Percentiles rank a stretch among this genome's conserved stretches.
Conservation (phyloP, 2,888 invertebrate genomes). For the Pachliopta kotzebuea region DNA sequence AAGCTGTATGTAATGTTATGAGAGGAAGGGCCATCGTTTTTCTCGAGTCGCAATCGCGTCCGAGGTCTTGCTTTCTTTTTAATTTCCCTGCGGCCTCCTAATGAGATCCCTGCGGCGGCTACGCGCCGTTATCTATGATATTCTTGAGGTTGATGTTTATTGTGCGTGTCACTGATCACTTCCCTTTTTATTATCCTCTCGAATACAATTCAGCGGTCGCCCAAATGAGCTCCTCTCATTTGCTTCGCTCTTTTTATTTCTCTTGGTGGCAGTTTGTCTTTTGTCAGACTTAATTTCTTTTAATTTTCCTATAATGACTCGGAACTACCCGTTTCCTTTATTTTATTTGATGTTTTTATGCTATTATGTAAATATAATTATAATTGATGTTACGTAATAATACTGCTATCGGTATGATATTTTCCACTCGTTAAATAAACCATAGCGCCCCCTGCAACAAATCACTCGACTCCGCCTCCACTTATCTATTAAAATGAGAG, state of each 20-base stretch:
- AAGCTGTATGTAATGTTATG: constrained; percentile 80
- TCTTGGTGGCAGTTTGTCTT: constrained; percentile 77
- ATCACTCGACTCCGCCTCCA: constrained; percentile 72
- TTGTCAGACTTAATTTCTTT: constrained; percentile 71
- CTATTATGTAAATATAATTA: background rate
- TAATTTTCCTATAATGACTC: constrained; percentile 33
- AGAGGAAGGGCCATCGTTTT: constrained; percentile 74
- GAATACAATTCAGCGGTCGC: constrained; percentile 78
- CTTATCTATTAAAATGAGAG: constrained; percentile 80
- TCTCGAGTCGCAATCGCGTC: constrained; percentile 76
- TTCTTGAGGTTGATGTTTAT: constrained; percentile 81
- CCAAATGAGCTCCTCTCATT: constrained; percentile 78
- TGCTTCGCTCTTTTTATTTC: constrained; percentile 78
- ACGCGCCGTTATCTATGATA: constrained; percentile 79
- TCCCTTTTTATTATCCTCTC: constrained; percentile 80
- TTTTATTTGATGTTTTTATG: background rate
- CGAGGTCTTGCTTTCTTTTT: constrained; percentile 80
- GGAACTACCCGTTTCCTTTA: background rate
- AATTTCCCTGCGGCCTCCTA: constrained; percentile 81
- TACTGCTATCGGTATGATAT: background rate
- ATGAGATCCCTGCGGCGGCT: constrained; percentile 75
- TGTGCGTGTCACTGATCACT: constrained; percentile 81
- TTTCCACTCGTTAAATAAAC: constrained; percentile 17
- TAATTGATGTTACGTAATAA: background rate
- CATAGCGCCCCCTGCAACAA: constrained; percentile 56